Base-by-base conservation (phyloP, 2,888 invertebrate species). In the Eristalis intricaria region DNA sequence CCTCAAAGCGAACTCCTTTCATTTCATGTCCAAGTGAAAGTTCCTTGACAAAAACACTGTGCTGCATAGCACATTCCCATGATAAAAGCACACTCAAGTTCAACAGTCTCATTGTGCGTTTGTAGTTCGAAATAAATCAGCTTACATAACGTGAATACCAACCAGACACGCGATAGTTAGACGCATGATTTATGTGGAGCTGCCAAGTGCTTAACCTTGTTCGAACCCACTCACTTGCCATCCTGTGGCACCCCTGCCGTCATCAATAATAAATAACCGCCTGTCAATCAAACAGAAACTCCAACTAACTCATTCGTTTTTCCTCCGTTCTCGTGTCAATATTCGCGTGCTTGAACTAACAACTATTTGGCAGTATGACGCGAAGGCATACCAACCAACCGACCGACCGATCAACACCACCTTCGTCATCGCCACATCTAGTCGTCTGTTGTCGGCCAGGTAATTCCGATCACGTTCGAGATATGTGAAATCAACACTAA, bases 401-500 rank as follows among this genome's bases (percentile, higher is more conserved):
- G 29, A 29, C 29, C 29, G 5, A 5, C 29, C 4, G 29, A 29
- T 5, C 29, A 29, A 5, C 60, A 26, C 15, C 70, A 8, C 64
- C 83, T 11, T 2, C 74, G 35, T 75, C 56, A 43, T 71, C 56
- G 5, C 8, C 19, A 50, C 69, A 29, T 58, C 56, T 40, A 58
- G 38, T 35, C 32, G 29, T 5, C 29, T 0, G 29, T 29, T 23
- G 38, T 56, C 19, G 63, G 35, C 40, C 56, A 19, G 35, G 35
- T 4, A 5, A 81, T 77, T 81, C 77, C 19, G 64, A 77, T 85
- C 85, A 85, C 85, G 85, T 81, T 35, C n/a, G n/a, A 63, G 76
- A 81, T 85, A 84, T 80, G 73, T 85, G 81, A 81, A 81, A 77
- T 73, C 71, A 76, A 81, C 81, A 81, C 81, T 85, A 69, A 81